A percentile compares a stretch with the other conserved stretches of the same genome.
Conservation (phyloP, 30 jellyfish, hydroid and myxozoan genomes). For the Haliclystus octoradiatus region DNA sequence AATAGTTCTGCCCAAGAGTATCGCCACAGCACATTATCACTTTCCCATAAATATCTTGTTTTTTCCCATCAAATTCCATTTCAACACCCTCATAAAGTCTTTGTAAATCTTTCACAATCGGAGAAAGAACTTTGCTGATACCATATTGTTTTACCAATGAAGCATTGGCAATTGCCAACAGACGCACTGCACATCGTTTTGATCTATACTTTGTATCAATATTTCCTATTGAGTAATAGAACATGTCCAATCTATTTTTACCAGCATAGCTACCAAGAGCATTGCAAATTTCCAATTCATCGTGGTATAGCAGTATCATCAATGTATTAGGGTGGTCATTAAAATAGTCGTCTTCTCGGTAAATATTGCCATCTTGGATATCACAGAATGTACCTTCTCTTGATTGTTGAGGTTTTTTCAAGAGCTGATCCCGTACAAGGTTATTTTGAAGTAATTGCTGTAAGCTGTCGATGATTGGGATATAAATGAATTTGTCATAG, state of each 20-base stretch:
- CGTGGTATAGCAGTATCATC: not conserved
- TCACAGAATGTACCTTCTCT: not conserved
- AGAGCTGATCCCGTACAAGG: not conserved
- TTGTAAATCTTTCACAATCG: slow-evolving; percentile 6
- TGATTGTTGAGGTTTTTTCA: not conserved
- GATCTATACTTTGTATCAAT: not conserved
- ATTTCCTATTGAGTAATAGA: not conserved
- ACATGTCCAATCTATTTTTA: not conserved
- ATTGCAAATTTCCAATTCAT: not conserved
- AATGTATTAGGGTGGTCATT: not conserved
- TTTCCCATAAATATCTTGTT: slow-evolving; percentile 12
- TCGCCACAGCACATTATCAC: slow-evolving; percentile 25
- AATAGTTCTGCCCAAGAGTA: slow-evolving; percentile 28
- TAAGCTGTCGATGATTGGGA: not conserved
- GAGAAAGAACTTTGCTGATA: slow-evolving; percentile 1
- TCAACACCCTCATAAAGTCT: slow-evolving; percentile 9
- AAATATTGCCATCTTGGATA: not conserved
- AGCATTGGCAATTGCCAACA: not conserved
- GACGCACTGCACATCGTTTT: not conserved
- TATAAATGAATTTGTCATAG: not conserved
- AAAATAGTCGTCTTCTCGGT: not conserved
- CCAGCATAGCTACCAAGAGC: not conserved
- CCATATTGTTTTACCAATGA: not conserved
- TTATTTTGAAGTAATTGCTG: not conserved
- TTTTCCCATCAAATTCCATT: slow-evolving; percentile 4